Percentiles rank a stretch among this genome's conserved stretches.
Evolutionary conservation across 2,113 vertebrate species (phyloP).

Genomic region (Pollachius pollachius): DNA sequence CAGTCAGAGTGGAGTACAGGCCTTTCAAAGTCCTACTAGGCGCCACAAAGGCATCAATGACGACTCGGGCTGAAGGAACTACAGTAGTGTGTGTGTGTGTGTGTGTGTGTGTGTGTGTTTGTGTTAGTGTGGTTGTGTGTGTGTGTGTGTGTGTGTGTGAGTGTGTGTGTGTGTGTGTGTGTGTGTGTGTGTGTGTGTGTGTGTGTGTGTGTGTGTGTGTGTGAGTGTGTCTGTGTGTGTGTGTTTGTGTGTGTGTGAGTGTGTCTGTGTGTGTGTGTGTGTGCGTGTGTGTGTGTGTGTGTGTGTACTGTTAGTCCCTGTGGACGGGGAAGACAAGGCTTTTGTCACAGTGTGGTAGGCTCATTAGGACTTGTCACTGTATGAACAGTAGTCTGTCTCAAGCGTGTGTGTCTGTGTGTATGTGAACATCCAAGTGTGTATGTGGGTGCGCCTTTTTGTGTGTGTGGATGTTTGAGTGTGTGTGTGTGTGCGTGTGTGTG

Average conservation of each 20-base stretch:
- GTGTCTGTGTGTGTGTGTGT: constrained; percentile 1
- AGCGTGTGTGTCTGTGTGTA: neutral
- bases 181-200: constrained; percentile 17
- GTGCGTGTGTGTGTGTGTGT: constrained; percentile 30
- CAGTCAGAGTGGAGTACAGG: no score
- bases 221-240: neutral
- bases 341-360: constrained; percentile 45
- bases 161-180: no score
- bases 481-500: no score
- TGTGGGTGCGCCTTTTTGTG: neutral
- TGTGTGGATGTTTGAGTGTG: no score
- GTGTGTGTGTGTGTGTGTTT: constrained; percentile 20
- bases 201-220: constrained; percentile 13
- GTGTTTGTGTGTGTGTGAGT: constrained; percentile 18
- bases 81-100: no score
- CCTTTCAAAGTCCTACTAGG: no score
- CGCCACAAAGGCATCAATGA: no score
- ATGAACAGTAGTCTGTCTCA: constrained; percentile 16
- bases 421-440: neutral
- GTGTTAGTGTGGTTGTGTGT: constrained; percentile 16
- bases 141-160: neutral
- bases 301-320: constrained; percentile 47
- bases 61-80: no score
- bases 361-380: constrained; percentile 51
- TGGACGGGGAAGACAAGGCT: constrained; percentile 50